phyloP scores from a whole-genome alignment of 2,888 invertebrate species.

The Dilophus febrilis region DNA sequence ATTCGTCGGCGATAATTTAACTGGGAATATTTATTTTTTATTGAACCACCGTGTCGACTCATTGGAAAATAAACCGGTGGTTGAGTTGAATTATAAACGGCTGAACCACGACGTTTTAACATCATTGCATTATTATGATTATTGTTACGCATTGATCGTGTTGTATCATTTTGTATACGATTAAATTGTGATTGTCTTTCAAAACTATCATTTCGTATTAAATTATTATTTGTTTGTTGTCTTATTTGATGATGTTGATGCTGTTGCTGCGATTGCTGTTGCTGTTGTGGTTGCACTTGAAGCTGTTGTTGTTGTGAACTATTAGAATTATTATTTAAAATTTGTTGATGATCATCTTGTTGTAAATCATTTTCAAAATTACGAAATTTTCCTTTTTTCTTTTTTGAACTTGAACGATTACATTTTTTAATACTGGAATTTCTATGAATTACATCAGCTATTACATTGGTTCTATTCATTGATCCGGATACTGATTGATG shows the following conservation, averaged over 20 bases:
- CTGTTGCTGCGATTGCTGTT: no score
- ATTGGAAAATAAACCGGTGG: constrained; percentile 15
- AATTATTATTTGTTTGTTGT: no score
- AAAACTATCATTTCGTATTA: background rate
- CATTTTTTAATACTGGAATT: constrained; percentile 57
- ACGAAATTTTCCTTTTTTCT: constrained; percentile 14
- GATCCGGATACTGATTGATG: constrained; percentile 19
- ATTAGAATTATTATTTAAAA: no score
- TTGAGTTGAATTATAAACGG: constrained; percentile 12
- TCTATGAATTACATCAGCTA: no score
- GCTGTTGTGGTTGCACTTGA: no score
- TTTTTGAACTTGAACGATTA: constrained; percentile 53
- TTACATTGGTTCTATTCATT: constrained; percentile 24
- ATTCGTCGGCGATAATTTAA: constrained; percentile 20
- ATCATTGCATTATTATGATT: constrained; percentile 38
- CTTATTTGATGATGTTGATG: no score
- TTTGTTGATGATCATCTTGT: constrained; percentile 36
- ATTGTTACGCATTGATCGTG: constrained; percentile 43
- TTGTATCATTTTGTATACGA: constrained; percentile 61
- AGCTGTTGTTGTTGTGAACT: no score
- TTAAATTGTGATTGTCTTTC: constrained; percentile 35
- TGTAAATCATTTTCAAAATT: constrained; percentile 29
- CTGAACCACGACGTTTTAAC: constrained; percentile 13
- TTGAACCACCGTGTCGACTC: constrained; percentile 8
- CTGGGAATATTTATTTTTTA: constrained; percentile 16